Evolutionary conservation across 1,140 invertebrate genomes (phyloP).

Genomic region (Brachionus rubens): DNA sequence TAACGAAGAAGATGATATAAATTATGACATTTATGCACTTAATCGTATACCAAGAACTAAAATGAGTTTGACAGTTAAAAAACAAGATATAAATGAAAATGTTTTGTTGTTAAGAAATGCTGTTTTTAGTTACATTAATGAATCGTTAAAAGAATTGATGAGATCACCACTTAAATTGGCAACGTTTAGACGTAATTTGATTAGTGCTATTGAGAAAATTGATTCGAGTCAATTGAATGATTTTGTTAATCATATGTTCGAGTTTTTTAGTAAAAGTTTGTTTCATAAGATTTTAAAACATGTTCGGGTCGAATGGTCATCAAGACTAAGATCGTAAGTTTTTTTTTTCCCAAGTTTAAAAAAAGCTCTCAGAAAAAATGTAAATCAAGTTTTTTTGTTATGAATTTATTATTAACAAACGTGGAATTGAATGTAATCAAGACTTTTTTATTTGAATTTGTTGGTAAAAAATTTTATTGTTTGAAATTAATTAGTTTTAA

Average conservation of each 20-base stretch:
- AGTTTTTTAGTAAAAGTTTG: slow-evolving; percentile 4
- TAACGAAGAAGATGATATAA: not conserved
- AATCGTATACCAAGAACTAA: too few species aligned
- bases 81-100: not conserved
- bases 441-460: too few species aligned
- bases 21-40: too few species aligned
- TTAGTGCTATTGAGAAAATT: not conserved
- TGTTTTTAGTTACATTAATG: not conserved
- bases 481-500: too few species aligned
- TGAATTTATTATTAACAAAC: too few species aligned
- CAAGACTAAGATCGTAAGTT: slow-evolving; percentile 27
- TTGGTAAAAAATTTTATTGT: too few species aligned
- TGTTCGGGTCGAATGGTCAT: slow-evolving; percentile 35
- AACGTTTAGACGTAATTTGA: not conserved
- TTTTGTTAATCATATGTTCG: not conserved
- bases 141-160: not conserved
- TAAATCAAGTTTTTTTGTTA: too few species aligned
- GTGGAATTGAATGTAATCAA: too few species aligned
- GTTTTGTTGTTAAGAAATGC: slow-evolving; percentile 7
- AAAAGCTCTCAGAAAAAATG: too few species aligned
- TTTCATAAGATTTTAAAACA: slow-evolving; percentile 15
- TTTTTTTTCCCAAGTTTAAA: not conserved
- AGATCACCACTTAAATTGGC: not conserved
- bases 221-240: not conserved
- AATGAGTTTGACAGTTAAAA: not conserved